These are phyloP conservation scores for Amphiprion ocellaris DNA, from an alignment of 2,113 vertebrate species.

Conservation along the genomic window DNA sequence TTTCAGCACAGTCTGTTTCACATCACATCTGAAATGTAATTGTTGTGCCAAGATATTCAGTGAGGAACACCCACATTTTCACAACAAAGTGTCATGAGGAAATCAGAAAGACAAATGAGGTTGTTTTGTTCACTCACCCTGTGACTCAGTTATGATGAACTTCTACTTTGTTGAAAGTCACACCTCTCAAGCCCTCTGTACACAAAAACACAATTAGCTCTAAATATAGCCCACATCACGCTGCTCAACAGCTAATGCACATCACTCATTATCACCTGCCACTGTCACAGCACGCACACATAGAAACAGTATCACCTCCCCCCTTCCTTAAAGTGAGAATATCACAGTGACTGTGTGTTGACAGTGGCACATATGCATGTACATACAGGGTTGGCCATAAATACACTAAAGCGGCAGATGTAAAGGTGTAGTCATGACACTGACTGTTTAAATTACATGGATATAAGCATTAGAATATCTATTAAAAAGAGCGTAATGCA, in stretches of 20 bases:
- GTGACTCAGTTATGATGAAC: conserved; percentile 51
- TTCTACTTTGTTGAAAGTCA: conserved; percentile 70
- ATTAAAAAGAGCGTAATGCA: no score
- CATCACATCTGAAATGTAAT: background rate
- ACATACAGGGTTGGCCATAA: background rate
- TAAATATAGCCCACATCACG: conserved; percentile 65
- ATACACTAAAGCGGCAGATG: no score
- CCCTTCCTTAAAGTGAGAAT: background rate
- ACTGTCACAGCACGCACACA: conserved; percentile 35
- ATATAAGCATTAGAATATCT: no score
- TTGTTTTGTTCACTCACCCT: conserved; percentile 36
- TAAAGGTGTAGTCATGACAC: no score
- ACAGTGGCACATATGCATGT: background rate
- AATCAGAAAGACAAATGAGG: conserved; percentile 41
- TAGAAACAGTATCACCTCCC: conserved; percentile 23
- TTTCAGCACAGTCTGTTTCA: background rate
- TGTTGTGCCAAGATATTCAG: conserved; percentile 3
- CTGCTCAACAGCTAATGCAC: conserved; percentile 54
- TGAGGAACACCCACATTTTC: conserved; percentile 29
- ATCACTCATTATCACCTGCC: conserved; percentile 74
- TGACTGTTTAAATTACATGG: no score
- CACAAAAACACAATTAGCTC: conserved; percentile 57
- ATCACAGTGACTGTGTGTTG: conserved; percentile 1
- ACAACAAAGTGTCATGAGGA: conserved; percentile 12
- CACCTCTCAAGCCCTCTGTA: conserved; percentile 39